phyloP scores from a whole-genome alignment of 64 coral and sea anemone genomes.

The Porites australiensis region DNA sequence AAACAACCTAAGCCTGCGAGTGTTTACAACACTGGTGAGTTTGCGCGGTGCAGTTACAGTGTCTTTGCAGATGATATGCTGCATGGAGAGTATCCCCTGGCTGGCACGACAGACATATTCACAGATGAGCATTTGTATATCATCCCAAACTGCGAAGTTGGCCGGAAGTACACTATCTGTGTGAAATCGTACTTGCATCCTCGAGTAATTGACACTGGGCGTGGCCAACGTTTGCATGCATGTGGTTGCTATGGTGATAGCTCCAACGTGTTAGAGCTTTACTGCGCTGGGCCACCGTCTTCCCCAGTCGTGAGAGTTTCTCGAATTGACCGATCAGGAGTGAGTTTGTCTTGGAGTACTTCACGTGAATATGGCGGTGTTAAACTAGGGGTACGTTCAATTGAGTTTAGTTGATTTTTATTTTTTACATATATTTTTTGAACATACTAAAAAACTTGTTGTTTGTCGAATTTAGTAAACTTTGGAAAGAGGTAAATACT shows the following conservation, averaged over 20 bases:
- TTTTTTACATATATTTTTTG: no score
- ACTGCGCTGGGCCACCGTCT: constrained; percentile 48
- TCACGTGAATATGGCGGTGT: constrained; percentile 62
- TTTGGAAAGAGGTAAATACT: no score
- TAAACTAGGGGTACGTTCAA: constrained; percentile 49
- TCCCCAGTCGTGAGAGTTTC: constrained; percentile 55
- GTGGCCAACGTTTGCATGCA: constrained; percentile 6
- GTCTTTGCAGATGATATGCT: constrained; percentile 79
- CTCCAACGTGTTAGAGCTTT: constrained; percentile 68
- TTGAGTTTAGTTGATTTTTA: no score
- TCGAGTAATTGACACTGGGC: constrained; percentile 9
- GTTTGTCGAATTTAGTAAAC: no score
- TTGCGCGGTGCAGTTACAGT: constrained; percentile 55
- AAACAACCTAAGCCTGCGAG: constrained; percentile 1
- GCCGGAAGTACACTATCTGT: constrained; percentile 61
- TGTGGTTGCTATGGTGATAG: constrained; percentile 92
- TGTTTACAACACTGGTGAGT: neutral
- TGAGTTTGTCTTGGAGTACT: constrained; percentile 73
- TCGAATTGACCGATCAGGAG: constrained; percentile 56
- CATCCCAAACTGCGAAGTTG: constrained; percentile 54
- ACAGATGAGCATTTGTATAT: constrained; percentile 63
- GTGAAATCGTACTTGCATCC: constrained; percentile 77
- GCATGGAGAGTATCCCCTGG: constrained; percentile 60
- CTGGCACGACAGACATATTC: constrained; percentile 53
- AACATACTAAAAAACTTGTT: no score